Base-by-base conservation (phyloP, 1,140 invertebrate genomes). In the Cotesia vestalis region DNA sequence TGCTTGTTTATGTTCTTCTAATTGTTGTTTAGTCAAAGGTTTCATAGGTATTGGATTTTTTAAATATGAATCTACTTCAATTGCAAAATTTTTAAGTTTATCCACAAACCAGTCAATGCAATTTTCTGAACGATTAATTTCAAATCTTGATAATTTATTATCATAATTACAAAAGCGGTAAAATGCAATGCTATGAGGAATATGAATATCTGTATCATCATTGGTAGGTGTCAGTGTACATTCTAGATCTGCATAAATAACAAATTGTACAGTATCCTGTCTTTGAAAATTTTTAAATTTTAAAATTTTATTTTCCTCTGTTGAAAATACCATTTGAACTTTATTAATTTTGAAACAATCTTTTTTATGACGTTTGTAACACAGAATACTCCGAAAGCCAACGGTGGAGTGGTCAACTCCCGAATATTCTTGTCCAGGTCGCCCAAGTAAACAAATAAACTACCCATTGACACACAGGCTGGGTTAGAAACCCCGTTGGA, bases 321-420 rank as follows among this genome's bases (percentile, higher is more conserved):
- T 81, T 69, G 6, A 72, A 78, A 11, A 87, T 69, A 35, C 74
- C 75, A 68, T 73, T 82, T 72, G 79, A 84, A 78, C 86, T 86
- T 20, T 78, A 8, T 66, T 78, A 66, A 74, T 80, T 79, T 14
- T 68, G 4, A 17, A 60, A 64, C 20, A 20, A 20, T 20, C 20
- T 20, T 20, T 2, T 20, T 2, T 20, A 20, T 20, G 20, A 1
- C 20, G 20, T 20, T 20, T n/a, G n/a, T n/a, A n/a, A n/a, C 20
- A 20, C 0, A 20, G 2, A 2, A 20, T 20, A 1, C 38, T 9
- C 8, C 1, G 3, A 40, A n/a, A n/a, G n/a, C n/a, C n/a, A n/a
- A n/a, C n/a, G n/a, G n/a, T n/a, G n/a, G n/a, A n/a, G n/a, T n/a
- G n/a, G n/a, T n/a, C n/a, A n/a, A n/a, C n/a, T n/a, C n/a, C n/a